Evolutionary conservation across 2,797 vertebrate genomes (phyloP).

Genomic region (Brachyalestes nurse): DNA sequence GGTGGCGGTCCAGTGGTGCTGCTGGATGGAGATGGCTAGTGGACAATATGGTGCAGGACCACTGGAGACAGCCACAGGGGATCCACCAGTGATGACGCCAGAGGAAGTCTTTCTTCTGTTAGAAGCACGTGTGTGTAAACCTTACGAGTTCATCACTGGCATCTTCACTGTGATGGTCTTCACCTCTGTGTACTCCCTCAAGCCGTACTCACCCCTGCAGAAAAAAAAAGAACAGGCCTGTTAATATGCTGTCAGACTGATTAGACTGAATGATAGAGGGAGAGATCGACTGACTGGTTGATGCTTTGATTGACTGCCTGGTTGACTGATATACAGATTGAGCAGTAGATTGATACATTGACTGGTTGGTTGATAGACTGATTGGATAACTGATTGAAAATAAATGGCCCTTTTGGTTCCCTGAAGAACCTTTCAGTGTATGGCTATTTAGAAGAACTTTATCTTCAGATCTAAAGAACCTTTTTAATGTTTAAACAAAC

Average conservation of each 20-base stretch:
- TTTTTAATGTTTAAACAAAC: no score
- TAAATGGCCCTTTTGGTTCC: no score
- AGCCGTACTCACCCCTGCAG: constrained; percentile 91
- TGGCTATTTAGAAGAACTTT: no score
- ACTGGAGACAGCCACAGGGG: constrained; percentile 39
- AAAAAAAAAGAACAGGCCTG: constrained; percentile 11
- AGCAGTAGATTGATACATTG: not conserved
- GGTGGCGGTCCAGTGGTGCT: constrained; percentile 28
- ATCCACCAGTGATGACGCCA: constrained; percentile 56
- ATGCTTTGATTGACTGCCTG: no score
- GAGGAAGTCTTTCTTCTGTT: constrained; percentile 65
- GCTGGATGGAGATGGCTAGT: constrained; percentile 40
- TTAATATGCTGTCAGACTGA: not conserved
- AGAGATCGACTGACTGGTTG: not conserved
- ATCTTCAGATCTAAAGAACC: no score
- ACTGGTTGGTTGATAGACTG: no score
- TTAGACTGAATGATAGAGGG: not conserved
- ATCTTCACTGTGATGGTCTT: constrained; percentile 99
- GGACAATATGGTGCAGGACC: constrained; percentile 38
- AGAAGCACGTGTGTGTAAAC: constrained; percentile 41
- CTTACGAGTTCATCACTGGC: constrained; percentile 95
- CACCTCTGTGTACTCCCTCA: constrained; percentile 96
- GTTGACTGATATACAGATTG: no score
- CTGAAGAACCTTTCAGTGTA: no score
- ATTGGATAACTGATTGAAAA: no score